Percentiles rank a stretch among this genome's conserved stretches.
phyloP scores from a whole-genome alignment of 2,797 vertebrate species.

The Pogonophryne albipinna region DNA sequence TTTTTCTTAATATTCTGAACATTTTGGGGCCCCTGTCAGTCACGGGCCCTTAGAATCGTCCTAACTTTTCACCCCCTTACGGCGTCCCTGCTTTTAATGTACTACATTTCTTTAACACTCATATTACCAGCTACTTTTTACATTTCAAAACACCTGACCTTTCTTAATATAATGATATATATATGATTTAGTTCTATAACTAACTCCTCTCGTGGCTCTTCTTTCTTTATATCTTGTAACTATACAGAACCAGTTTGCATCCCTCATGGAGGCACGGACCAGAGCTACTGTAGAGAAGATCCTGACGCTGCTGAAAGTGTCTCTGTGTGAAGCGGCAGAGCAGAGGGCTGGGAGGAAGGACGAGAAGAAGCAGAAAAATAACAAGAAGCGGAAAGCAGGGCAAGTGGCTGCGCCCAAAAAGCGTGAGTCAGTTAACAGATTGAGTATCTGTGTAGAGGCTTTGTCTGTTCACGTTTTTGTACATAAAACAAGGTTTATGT shows the following conservation, averaged over 20 bases:
- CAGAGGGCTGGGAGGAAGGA: background rate
- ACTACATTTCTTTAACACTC: too few relatives aligned
- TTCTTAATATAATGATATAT: too few relatives aligned
- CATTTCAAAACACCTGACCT: too few relatives aligned
- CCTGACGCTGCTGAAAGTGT: conserved; percentile 38
- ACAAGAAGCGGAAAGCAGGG: background rate
- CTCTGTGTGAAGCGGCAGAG: conserved; percentile 16
- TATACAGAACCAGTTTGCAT: conserved; percentile 51
- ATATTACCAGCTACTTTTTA: too few relatives aligned
- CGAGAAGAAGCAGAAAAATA: background rate
- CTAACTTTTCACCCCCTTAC: too few relatives aligned
- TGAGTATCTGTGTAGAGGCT: background rate
- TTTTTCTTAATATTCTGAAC: too few relatives aligned
- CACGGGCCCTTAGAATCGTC: too few relatives aligned
- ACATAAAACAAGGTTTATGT: background rate
- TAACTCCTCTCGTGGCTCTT: background rate
- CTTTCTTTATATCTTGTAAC: background rate
- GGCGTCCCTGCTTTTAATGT: too few relatives aligned
- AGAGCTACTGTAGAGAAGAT: conserved; percentile 45
- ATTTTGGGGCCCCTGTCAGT: too few relatives aligned
- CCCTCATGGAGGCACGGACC: conserved; percentile 46
- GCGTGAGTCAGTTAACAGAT: conserved; percentile 9
- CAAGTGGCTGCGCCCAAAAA: background rate
- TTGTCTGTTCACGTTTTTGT: background rate
- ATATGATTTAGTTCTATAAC: too few relatives aligned